These are phyloP conservation scores for Epinephelus lanceolatus DNA, from an alignment of 2,113 vertebrate species.

Conservation along the genomic window DNA sequence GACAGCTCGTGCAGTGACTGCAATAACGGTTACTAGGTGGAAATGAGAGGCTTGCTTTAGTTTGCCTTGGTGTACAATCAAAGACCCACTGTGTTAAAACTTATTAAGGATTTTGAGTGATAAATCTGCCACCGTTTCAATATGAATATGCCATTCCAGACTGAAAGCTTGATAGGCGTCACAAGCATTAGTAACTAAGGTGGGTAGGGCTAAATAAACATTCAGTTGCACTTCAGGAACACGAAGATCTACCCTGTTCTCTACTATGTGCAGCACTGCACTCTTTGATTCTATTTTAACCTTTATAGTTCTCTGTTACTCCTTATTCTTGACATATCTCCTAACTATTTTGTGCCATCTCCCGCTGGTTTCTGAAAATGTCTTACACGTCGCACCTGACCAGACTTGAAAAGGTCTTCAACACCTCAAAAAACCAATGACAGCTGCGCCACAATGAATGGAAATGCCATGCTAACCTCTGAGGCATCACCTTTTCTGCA, in stretches of 20 bases:
- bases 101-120: not conserved
- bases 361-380: not conserved
- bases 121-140: not conserved
- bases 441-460: not conserved
- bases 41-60: not conserved
- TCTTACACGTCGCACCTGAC: not conserved
- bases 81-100: not conserved
- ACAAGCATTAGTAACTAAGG: not conserved
- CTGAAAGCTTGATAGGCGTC: not conserved
- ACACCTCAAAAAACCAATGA: not conserved
- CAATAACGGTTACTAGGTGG: not conserved
- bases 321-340: not conserved
- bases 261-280: too few relatives aligned
- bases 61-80: not conserved
- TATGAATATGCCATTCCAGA: too few relatives aligned
- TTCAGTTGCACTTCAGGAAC: not conserved
- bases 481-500: conserved; percentile 20
- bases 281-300: not conserved
- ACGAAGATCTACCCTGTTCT: not conserved
- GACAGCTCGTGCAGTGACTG: not conserved
- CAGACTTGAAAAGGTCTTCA: conserved; percentile 29
- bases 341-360: not conserved
- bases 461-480: conserved; percentile 48
- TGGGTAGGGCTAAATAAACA: too few relatives aligned
- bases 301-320: not conserved